Conservation (phyloP, 2,888 invertebrate genomes). For the Xestia sexstrigata region DNA sequence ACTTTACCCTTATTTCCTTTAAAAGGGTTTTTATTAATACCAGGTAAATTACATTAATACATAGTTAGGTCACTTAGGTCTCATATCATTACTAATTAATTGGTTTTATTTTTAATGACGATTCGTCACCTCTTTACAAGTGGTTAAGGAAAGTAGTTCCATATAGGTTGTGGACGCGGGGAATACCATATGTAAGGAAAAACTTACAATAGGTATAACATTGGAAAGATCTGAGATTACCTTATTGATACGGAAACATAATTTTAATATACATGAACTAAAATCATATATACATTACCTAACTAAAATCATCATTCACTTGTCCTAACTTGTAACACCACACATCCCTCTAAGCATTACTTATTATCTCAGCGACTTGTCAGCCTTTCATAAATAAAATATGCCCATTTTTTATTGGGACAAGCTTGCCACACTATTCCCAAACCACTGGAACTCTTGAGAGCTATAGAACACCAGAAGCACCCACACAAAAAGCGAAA, state of each 20-base stretch:
- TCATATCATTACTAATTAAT: conserved; percentile 19
- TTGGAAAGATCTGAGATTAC: conserved; percentile 32
- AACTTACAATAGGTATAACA: neutral
- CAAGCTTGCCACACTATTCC: neutral
- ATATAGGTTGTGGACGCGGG: conserved; percentile 31
- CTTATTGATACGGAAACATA: neutral
- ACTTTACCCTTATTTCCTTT: neutral
- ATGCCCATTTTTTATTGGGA: neutral
- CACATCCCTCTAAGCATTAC: no score
- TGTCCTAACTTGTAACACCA: no score
- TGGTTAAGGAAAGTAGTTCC: conserved; percentile 50
- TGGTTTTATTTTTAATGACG: conserved; percentile 21
- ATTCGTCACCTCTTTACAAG: conserved; percentile 17
- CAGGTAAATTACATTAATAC: conserved; percentile 27
- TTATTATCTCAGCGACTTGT: no score
- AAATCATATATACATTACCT: no score
- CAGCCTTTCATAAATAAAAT: no score
- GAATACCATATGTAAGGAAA: conserved; percentile 52
- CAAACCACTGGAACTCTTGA: neutral
- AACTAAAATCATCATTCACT: no score
- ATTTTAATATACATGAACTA: neutral
- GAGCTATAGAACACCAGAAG: neutral
- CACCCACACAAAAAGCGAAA: neutral
- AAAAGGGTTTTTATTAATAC: conserved; percentile 1
- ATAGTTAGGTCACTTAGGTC: neutral